These are phyloP conservation scores for Polypedilum vanderplanki DNA, from an alignment of 1,140 invertebrate species.

Conservation along the genomic window DNA sequence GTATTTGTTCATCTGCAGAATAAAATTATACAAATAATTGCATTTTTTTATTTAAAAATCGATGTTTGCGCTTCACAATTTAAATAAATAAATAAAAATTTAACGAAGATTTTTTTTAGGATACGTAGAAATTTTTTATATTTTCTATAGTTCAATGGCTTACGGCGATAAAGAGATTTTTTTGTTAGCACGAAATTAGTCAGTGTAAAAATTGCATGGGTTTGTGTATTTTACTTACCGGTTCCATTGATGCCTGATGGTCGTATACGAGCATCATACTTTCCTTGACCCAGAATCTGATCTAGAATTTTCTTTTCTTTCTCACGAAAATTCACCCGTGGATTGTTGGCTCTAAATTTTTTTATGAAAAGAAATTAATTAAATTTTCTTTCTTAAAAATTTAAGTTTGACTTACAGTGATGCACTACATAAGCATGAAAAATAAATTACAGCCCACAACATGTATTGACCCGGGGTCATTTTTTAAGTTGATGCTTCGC, in stretches of 20 bases:
- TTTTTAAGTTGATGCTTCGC: constrained; percentile 22
- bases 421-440: constrained; percentile 44
- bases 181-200: no score
- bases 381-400: background rate
- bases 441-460: constrained; percentile 44
- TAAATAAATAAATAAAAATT: no score
- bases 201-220: no score
- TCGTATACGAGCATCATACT: constrained; percentile 86
- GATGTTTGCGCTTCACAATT: no score
- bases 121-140: no score
- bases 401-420: constrained; percentile 41
- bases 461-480: constrained; percentile 43
- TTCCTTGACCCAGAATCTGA: constrained; percentile 79
- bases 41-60: no score
- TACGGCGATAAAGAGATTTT: constrained; percentile 28
- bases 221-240: constrained; percentile 54
- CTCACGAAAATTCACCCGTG: constrained; percentile 80
- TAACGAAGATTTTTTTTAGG: no score
- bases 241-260: constrained; percentile 87
- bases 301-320: constrained; percentile 92
- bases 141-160: background rate
- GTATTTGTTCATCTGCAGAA: no score
- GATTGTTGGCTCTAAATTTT: constrained; percentile 51
- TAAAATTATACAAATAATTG: no score
- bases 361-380: background rate